A percentile compares a stretch with the other conserved stretches of the same genome.
Evolutionary conservation across 2,797 vertebrate genomes (phyloP).

Genomic region (Platyrinchus mystaceus): DNA sequence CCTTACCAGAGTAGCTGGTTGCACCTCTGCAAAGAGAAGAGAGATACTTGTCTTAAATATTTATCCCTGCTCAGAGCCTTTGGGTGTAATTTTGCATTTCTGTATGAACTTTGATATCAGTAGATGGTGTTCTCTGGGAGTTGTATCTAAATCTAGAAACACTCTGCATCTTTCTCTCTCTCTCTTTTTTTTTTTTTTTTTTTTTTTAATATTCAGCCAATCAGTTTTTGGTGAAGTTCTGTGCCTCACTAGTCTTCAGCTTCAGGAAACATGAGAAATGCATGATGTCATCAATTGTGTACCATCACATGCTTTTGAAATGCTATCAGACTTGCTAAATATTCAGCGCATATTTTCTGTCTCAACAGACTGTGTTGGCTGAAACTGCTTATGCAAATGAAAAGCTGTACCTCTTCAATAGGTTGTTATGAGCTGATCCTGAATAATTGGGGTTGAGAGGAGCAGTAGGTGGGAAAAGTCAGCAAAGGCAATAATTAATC

Average conservation of each 20-base stretch:
- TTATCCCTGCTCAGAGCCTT: neutral
- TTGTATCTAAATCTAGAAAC: neutral
- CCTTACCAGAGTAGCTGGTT: neutral
- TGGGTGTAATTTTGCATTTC: neutral
- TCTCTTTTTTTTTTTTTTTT: neutral
- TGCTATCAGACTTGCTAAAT: conserved; percentile 55
- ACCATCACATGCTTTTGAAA: conserved; percentile 25
- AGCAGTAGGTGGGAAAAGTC: conserved; percentile 54
- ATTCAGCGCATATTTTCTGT: conserved; percentile 48
- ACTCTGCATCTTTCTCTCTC: neutral
- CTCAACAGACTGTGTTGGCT: conserved; percentile 63
- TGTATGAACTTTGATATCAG: neutral
- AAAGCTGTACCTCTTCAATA: conserved; percentile 58
- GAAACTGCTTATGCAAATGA: conserved; percentile 56
- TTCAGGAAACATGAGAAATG: neutral
- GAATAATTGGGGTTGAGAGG: conserved; percentile 25
- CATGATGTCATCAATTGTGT: conserved; percentile 39
- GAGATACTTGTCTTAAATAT: neutral
- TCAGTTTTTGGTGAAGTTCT: neutral
- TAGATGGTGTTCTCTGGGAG: neutral
- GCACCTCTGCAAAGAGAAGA: neutral
- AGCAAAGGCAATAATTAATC: conserved; percentile 45
- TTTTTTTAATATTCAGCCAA: neutral
- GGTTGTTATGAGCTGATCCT: conserved; percentile 26
- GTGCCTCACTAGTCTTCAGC: neutral